phyloP scores from a whole-genome alignment of 2,888 invertebrate species.

The Drosophila multiciliata region DNA sequence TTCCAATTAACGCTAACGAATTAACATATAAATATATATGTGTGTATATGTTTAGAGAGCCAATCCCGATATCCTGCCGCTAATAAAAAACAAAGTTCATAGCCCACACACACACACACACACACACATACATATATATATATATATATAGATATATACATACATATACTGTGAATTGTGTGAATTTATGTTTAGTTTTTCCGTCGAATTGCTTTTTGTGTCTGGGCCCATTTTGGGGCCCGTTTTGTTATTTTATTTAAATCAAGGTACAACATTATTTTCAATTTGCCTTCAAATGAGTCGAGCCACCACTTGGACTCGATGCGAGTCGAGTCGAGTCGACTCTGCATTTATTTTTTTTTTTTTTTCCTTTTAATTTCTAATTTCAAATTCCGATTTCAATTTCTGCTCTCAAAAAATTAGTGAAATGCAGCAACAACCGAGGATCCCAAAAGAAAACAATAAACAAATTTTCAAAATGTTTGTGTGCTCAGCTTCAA shows the following conservation, averaged over 20 bases:
- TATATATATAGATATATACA: neutral
- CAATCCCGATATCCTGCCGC: constrained; percentile 66
- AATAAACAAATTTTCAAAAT: constrained; percentile 77
- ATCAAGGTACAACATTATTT: constrained; percentile 75
- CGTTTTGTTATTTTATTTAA: constrained; percentile 77
- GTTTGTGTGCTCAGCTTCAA: constrained; percentile 64
- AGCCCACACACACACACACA: constrained; percentile 60
- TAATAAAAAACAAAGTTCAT: constrained; percentile 76
- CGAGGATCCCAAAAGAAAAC: constrained; percentile 72
- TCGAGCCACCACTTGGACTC: constrained; percentile 19
- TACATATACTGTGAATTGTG: constrained; percentile 15
- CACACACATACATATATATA: constrained; percentile 2
- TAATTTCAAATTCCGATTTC: constrained; percentile 55
- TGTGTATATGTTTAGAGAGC: constrained; percentile 6
- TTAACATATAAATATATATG: constrained; percentile 68
- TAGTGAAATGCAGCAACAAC: constrained; percentile 47
- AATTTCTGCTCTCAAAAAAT: constrained; percentile 57
- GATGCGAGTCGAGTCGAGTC: neutral
- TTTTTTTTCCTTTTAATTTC: too few relatives aligned
- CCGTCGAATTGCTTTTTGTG: constrained; percentile 53
- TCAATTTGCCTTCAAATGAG: constrained; percentile 52
- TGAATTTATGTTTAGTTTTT: constrained; percentile 76
- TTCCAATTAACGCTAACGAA: constrained; percentile 69
- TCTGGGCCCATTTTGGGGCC: constrained; percentile 16
- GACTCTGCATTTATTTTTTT: constrained; percentile 42